Percentiles rank a stretch among this genome's conserved stretches.
phyloP scores from a whole-genome alignment of 1,140 invertebrate genomes.

The Anastatus disparis region DNA sequence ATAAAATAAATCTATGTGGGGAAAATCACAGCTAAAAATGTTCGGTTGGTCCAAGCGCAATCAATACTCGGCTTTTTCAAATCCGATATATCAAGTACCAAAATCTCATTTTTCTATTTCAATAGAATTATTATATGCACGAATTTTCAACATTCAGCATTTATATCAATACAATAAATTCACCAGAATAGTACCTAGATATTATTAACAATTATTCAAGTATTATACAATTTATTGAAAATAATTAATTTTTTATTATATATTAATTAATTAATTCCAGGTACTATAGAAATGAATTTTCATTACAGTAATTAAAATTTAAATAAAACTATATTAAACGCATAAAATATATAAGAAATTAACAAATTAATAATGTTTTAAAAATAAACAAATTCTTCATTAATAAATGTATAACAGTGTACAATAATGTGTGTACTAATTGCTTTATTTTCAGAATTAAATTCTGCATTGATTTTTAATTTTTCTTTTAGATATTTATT shows the following conservation, averaged over 20 bases:
- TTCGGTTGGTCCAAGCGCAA: conserved; percentile 17
- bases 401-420: too few species aligned
- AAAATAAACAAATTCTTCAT: too few species aligned
- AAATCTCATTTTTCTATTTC: background rate
- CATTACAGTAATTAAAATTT: background rate
- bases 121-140: background rate
- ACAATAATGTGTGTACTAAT: background rate
- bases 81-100: conserved; percentile 2
- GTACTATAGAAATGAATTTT: conserved; percentile 1
- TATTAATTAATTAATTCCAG: background rate
- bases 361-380: conserved; percentile 9
- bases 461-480: too few species aligned
- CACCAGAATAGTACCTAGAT: background rate
- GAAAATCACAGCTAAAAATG: conserved; percentile 46
- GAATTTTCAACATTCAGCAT: too few species aligned
- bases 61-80: background rate
- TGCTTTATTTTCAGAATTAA: too few species aligned
- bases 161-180: background rate
- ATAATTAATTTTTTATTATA: conserved; percentile 7
- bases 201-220: background rate
- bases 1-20: conserved; percentile 40
- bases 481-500: too few species aligned
- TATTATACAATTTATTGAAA: conserved; percentile 23
- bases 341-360: conserved; percentile 23
- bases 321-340: conserved; percentile 5